These are phyloP conservation scores for Prionace glauca DNA, from an alignment of 2,797 vertebrate species.

Conservation along the genomic window DNA sequence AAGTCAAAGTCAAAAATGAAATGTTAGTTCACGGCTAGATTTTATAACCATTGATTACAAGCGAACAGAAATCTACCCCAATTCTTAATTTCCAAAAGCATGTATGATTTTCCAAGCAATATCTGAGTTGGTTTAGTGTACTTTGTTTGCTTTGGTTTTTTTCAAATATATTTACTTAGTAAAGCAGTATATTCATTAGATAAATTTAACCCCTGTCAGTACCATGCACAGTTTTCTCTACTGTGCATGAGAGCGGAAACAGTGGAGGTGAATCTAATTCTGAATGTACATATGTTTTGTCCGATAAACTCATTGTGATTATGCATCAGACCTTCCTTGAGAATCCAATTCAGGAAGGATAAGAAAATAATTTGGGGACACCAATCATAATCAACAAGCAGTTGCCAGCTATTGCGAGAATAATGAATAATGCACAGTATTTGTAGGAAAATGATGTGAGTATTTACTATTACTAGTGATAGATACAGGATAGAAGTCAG, in stretches of 20 bases:
- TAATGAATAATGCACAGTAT: background rate
- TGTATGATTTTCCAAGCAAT: background rate
- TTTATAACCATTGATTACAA: background rate
- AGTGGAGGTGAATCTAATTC: background rate
- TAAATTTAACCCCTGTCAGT: background rate
- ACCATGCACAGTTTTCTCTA: background rate
- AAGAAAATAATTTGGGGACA: background rate
- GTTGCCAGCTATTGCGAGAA: background rate
- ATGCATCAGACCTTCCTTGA: background rate
- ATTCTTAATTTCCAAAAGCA: background rate
- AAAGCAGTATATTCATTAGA: background rate
- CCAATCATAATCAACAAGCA: background rate
- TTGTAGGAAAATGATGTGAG: background rate
- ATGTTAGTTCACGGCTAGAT: background rate
- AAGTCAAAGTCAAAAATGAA: background rate
- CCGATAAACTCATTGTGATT: background rate
- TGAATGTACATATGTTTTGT: background rate
- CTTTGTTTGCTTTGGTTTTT: background rate
- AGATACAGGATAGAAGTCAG: too few relatives aligned
- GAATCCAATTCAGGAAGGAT: background rate
- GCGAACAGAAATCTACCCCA: background rate
- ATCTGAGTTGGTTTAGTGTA: background rate
- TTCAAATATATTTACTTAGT: background rate
- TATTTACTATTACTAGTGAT: background rate
- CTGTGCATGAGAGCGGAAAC: background rate